Evolutionary conservation across 2,113 vertebrate genomes (phyloP).

Genomic region (Hoplias malabaricus): DNA sequence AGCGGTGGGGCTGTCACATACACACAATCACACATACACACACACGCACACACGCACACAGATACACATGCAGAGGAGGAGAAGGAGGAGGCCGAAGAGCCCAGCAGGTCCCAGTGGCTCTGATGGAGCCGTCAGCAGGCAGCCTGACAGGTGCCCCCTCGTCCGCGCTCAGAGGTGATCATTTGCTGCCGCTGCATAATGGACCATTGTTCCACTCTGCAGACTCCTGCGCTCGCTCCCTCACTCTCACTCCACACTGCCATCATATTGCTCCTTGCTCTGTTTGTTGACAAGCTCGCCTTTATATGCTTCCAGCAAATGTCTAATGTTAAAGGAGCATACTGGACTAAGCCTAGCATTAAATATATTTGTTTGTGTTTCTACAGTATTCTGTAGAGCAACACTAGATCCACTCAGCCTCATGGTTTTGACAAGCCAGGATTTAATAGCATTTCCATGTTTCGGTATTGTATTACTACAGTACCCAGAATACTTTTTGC

Average conservation of each 20-base stretch:
- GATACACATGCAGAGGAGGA: not conserved
- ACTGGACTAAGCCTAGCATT: not conserved
- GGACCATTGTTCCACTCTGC: slow-evolving; percentile 46
- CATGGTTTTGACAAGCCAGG: too few species aligned
- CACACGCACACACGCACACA: slow-evolving; percentile 19
- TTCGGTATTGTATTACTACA: too few species aligned
- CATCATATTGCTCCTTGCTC: not conserved
- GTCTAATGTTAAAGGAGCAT: not conserved
- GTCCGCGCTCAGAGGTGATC: slow-evolving; percentile 43
- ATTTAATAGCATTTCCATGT: too few species aligned
- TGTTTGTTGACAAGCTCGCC: slow-evolving; percentile 31
- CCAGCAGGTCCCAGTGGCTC: slow-evolving; percentile 38
- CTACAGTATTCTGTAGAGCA: too few species aligned
- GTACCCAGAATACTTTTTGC: too few species aligned
- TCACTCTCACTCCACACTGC: slow-evolving; percentile 7
- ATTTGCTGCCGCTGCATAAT: slow-evolving; percentile 48
- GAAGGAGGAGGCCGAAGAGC: slow-evolving; percentile 8
- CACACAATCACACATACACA: slow-evolving; percentile 23
- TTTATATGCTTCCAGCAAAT: not conserved
- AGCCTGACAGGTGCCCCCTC: slow-evolving; percentile 43
- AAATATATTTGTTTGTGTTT: too few species aligned
- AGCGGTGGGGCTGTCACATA: slow-evolving; percentile 25
- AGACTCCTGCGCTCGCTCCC: not conserved
- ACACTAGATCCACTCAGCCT: too few species aligned
- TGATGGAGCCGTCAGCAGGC: slow-evolving; percentile 43